Evolutionary conservation across 2,888 invertebrate genomes (phyloP).

Genomic region (Zygothrica quintamaculata): DNA sequence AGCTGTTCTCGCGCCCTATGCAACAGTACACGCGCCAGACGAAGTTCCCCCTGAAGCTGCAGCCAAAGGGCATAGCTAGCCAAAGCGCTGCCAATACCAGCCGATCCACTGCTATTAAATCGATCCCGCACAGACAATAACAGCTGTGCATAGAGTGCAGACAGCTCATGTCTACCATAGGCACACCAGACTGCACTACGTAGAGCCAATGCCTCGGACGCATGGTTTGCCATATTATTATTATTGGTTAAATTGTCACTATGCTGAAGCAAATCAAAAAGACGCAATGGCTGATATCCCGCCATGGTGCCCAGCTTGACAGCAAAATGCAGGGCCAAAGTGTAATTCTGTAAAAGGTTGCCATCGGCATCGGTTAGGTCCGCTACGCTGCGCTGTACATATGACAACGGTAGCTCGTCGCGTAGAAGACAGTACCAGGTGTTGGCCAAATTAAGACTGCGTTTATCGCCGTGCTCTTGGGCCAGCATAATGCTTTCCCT

Average conservation of each 20-base stretch:
- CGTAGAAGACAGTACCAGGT: conserved; percentile 90
- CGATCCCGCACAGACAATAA: conserved; percentile 90
- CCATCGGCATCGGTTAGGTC: conserved; percentile 85
- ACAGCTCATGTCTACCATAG: conserved; percentile 94
- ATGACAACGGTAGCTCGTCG: conserved; percentile 73
- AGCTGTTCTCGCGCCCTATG: conserved; percentile 88
- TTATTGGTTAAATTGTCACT: conserved; percentile 94
- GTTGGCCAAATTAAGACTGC: conserved; percentile 93
- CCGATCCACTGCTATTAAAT: conserved; percentile 87
- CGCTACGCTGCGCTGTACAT: conserved; percentile 82
- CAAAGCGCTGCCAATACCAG: conserved; percentile 89
- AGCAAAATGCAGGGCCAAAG: conserved; percentile 90
- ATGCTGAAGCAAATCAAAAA: conserved; percentile 90
- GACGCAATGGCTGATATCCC: conserved; percentile 82
- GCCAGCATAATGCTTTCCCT: conserved; percentile 94
- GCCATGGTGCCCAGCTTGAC: conserved; percentile 89
- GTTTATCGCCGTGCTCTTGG: conserved; percentile 93
- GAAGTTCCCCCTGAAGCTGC: conserved; percentile 86
- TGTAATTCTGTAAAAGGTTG: conserved; percentile 89
- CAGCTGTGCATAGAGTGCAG: conserved; percentile 91
- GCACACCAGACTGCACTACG: conserved; percentile 94
- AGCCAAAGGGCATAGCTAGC: conserved; percentile 87
- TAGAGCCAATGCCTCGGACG: conserved; percentile 91
- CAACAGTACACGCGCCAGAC: conserved; percentile 86
- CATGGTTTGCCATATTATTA: conserved; percentile 92